A percentile compares a stretch with the other conserved stretches of the same genome.
These are phyloP conservation scores for Leucania comma DNA, from an alignment of 2,888 invertebrate genomes.

Conservation along the genomic window DNA sequence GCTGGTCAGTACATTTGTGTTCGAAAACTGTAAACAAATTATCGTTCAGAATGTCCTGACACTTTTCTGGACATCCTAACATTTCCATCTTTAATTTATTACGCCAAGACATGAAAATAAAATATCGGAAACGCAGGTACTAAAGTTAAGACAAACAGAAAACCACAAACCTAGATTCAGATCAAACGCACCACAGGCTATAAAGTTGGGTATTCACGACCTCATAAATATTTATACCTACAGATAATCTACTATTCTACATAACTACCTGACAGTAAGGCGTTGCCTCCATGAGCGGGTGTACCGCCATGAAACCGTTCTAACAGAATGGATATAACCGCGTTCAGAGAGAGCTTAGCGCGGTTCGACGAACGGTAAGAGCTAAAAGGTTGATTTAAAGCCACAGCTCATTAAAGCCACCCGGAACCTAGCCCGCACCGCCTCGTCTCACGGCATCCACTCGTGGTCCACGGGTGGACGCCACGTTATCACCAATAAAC, in stretches of 20 bases:
- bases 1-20: no score
- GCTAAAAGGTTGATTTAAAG: no score
- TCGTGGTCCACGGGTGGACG: no score
- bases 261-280: slow-evolving; percentile 9
- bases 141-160: slow-evolving; percentile 5
- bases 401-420: no score
- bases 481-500: no score
- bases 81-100: not conserved
- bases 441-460: no score
- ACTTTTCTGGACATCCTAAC: not conserved
- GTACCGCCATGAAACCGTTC: not conserved
- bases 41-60: not conserved
- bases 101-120: slow-evolving; percentile 8
- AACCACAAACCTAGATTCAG: slow-evolving; percentile 10
- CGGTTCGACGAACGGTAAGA: no score
- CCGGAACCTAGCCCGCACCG: no score
- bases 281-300: not conserved
- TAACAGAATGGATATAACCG: no score
- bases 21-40: no score
- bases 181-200: slow-evolving; percentile 10
- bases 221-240: slow-evolving; percentile 22
- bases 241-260: slow-evolving; percentile 6
- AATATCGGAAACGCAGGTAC: not conserved
- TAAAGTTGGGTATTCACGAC: slow-evolving; percentile 27
- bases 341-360: no score